Evolutionary conservation across 2,797 vertebrate species (phyloP).

Genomic region (Gallinago solitaria): DNA sequence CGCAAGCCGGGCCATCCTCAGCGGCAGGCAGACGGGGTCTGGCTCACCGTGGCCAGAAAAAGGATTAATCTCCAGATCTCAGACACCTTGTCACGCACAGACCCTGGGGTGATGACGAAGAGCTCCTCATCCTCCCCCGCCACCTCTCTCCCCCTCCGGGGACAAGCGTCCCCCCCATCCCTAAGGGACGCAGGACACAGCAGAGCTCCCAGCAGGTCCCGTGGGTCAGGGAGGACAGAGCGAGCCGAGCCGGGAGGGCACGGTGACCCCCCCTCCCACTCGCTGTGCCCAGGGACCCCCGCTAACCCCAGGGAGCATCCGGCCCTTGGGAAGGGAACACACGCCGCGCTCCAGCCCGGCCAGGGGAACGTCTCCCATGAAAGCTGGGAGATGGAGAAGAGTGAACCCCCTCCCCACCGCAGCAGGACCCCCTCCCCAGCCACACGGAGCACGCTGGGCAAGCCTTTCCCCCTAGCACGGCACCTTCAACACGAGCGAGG

Average conservation of each 20-base stretch:
- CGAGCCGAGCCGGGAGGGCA: rapidly evolving
- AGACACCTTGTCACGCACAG: background rate
- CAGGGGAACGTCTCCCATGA: rapidly evolving
- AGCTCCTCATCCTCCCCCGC: background rate
- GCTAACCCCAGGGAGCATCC: background rate
- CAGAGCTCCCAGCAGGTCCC: background rate
- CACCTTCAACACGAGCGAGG: rapidly evolving
- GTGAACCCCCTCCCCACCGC: background rate
- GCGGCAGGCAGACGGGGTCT: background rate
- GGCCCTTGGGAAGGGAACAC: rapidly evolving
- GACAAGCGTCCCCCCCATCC: background rate
- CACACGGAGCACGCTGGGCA: background rate
- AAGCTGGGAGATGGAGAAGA: background rate
- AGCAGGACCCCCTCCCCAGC: rapidly evolving
- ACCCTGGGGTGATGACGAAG: background rate
- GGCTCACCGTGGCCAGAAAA: background rate
- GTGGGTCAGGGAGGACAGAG: background rate
- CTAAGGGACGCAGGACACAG: background rate
- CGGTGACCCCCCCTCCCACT: background rate
- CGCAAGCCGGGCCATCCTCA: background rate
- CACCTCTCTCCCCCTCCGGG: background rate
- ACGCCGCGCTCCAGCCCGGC: rapidly evolving
- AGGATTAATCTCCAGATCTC: background rate
- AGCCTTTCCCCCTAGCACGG: background rate
- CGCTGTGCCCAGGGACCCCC: background rate